Conservation (phyloP, 1,140 invertebrate species). For the Aleiodes sp. region DNA sequence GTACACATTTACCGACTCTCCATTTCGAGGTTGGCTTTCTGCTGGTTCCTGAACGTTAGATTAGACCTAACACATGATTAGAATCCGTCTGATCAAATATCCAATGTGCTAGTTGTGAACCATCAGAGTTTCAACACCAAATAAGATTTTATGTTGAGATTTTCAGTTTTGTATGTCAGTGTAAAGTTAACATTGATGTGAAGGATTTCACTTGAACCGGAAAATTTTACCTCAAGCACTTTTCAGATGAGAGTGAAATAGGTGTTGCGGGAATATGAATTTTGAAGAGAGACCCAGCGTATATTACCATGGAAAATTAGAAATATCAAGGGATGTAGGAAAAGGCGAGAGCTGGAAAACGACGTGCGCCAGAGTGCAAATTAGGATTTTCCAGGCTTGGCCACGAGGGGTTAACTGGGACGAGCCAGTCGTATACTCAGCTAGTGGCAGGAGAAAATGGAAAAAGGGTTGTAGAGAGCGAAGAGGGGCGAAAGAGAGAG, state of each 20-base stretch:
- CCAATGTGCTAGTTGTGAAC: no score
- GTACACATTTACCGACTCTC: no score
- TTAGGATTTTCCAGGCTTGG: conserved; percentile 35
- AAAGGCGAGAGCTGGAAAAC: conserved; percentile 16
- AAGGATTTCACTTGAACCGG: not conserved
- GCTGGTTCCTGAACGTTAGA: no score
- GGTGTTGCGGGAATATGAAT: conserved; percentile 14
- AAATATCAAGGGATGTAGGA: conserved; percentile 35
- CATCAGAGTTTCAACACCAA: no score
- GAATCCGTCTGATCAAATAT: no score
- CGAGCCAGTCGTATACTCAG: not conserved
- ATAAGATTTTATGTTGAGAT: no score
- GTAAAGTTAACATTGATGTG: not conserved
- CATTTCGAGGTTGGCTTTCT: no score
- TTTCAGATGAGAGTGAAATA: conserved; percentile 3
- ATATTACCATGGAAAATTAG: conserved; percentile 37
- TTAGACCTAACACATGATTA: no score
- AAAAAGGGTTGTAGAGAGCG: no score
- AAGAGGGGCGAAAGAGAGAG: not conserved
- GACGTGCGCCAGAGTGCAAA: conserved; percentile 21
- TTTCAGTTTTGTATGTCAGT: not conserved
- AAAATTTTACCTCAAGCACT: not conserved
- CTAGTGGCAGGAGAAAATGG: not conserved
- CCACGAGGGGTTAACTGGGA: not conserved
- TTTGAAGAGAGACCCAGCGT: not conserved